Percentiles rank a stretch among this genome's conserved stretches.
Evolutionary conservation across 92 coral and sea anemone genomes (phyloP).

Genomic region (Anthopleura xanthogrammica): DNA sequence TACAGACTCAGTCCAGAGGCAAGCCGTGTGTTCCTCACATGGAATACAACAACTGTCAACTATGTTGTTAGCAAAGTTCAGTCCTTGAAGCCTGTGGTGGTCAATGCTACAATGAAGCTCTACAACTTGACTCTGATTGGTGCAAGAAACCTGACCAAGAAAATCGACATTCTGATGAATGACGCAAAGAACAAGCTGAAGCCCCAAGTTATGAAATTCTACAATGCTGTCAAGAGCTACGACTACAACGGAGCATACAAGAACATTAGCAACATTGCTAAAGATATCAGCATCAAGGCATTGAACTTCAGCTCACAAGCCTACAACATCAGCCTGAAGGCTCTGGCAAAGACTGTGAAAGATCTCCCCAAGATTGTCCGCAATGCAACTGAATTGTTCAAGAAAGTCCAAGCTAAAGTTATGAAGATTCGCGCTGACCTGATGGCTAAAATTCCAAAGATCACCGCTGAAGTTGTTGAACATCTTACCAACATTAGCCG

Average conservation of each 20-base stretch:
- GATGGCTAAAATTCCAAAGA: slow-evolving; percentile 38
- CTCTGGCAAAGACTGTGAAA: slow-evolving; percentile 45
- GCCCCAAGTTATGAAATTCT: slow-evolving; percentile 62
- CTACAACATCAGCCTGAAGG: slow-evolving; percentile 43
- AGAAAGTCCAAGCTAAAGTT: slow-evolving; percentile 43
- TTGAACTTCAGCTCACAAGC: slow-evolving; percentile 47
- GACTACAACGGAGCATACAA: slow-evolving; percentile 59
- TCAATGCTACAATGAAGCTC: slow-evolving; percentile 52
- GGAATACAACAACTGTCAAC: slow-evolving; percentile 72
- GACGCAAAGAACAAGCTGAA: slow-evolving; percentile 65
- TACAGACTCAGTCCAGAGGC: slow-evolving; percentile 68
- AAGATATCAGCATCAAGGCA: slow-evolving; percentile 48
- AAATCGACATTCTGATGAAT: slow-evolving; percentile 53
- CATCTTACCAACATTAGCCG: slow-evolving; percentile 63
- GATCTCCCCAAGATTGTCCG: slow-evolving; percentile 59
- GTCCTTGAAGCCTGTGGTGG: slow-evolving; percentile 45
- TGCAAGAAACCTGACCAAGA: slow-evolving; percentile 61
- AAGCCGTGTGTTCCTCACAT: slow-evolving; percentile 75
- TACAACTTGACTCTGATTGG: slow-evolving; percentile 62
- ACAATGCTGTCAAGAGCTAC: slow-evolving; percentile 52
- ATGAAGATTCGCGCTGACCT: slow-evolving; percentile 39
- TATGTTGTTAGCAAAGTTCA: slow-evolving; percentile 44
- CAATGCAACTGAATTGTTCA: slow-evolving; percentile 57
- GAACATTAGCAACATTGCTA: slow-evolving; percentile 53
- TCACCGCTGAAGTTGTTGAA: slow-evolving; percentile 13